A percentile compares a stretch with the other conserved stretches of the same genome.
These are phyloP conservation scores for Caenorhabditis sp. DNA, from an alignment of 2,888 invertebrate genomes.

Conservation along the genomic window DNA sequence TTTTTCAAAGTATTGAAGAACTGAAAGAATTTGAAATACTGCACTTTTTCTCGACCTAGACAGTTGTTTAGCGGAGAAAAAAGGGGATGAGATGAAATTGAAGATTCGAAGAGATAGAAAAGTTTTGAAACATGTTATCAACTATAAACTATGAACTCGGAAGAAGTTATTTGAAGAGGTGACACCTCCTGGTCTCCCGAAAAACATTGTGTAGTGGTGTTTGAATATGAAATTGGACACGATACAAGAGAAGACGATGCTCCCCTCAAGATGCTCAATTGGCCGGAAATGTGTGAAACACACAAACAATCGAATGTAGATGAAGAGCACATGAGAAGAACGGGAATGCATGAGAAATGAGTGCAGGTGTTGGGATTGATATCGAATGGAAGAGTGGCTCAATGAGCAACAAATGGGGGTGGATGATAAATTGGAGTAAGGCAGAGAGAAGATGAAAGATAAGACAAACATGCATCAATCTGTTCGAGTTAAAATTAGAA, in stretches of 20 bases:
- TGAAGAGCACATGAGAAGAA: constrained; percentile 5
- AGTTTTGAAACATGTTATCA: constrained; percentile 17
- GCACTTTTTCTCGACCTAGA: neutral
- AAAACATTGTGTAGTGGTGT: constrained; percentile 56
- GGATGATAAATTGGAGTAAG: constrained; percentile 49
- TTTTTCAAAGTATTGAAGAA: neutral
- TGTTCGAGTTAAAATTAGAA: neutral
- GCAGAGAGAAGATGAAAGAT: neutral
- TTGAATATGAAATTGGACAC: constrained; percentile 62
- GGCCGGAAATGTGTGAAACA: constrained; percentile 64
- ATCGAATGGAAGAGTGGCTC: constrained; percentile 40
- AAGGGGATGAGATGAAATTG: constrained; percentile 6
- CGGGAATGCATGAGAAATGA: constrained; percentile 29
- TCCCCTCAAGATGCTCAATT: constrained; percentile 36
- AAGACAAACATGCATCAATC: constrained; percentile 7
- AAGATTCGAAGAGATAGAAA: neutral
- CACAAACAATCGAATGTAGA: constrained; percentile 50
- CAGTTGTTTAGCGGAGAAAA: constrained; percentile 27
- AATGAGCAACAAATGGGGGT: constrained; percentile 53
- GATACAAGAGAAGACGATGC: constrained; percentile 22
- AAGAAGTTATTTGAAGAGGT: neutral
- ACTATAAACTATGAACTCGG: constrained; percentile 16
- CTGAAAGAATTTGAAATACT: constrained; percentile 24
- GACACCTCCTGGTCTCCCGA: neutral
- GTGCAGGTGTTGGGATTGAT: constrained; percentile 49